Conservation (phyloP, 2,797 vertebrate genomes). For the Sphenodon punctatus region DNA sequence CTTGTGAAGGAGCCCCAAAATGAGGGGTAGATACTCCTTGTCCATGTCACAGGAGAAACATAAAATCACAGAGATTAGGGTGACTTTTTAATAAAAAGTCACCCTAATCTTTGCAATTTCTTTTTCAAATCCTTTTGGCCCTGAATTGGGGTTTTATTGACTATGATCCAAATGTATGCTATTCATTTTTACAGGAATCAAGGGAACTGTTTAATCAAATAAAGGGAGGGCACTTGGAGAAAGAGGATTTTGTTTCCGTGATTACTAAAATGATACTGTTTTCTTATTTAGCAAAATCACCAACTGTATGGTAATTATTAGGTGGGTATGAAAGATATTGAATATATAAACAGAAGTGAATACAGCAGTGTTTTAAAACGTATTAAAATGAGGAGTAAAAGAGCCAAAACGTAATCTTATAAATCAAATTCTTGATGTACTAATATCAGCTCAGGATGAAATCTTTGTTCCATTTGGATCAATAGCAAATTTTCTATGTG, state of each 20-base stretch:
- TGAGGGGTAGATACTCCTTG: neutral
- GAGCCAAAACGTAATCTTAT: too few relatives aligned
- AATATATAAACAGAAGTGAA: neutral
- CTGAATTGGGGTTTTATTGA: neutral
- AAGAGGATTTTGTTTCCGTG: neutral
- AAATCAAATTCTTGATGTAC: too few relatives aligned
- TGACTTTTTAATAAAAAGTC: too few relatives aligned
- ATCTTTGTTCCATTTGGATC: too few relatives aligned
- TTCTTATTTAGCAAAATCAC: neutral
- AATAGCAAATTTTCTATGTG: too few relatives aligned
- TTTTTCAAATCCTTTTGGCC: neutral
- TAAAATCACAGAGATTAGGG: neutral
- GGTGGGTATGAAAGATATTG: neutral
- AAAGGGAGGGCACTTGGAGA: neutral
- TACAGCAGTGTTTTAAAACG: neutral
- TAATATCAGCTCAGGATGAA: too few relatives aligned
- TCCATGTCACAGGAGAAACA: neutral
- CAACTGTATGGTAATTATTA: neutral
- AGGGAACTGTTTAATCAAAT: neutral
- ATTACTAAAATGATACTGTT: neutral
- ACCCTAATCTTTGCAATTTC: neutral
- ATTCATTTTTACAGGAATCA: neutral
- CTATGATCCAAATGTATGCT: neutral
- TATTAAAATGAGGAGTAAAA: too few relatives aligned
- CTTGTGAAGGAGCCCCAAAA: neutral